Percentiles rank a stretch among this genome's conserved stretches.
These are phyloP conservation scores for Euspilapteryx auroguttella DNA, from an alignment of 2,888 invertebrate species.

Conservation along the genomic window DNA sequence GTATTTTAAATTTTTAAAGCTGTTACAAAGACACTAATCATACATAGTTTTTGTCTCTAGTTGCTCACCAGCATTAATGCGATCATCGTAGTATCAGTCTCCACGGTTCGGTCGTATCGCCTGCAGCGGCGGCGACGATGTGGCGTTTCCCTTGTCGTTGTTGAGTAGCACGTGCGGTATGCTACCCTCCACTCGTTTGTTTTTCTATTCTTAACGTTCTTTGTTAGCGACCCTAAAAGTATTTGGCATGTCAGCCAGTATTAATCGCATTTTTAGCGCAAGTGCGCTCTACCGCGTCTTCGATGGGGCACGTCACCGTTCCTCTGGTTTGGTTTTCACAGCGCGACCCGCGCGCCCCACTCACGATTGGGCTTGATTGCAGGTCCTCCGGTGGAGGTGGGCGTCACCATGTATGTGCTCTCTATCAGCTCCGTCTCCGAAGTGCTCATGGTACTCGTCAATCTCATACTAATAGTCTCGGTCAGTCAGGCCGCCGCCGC, in stretches of 20 bases:
- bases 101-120: constrained; percentile 42
- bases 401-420: constrained; percentile 97
- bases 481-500: constrained; percentile 33
- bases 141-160: constrained; percentile 43
- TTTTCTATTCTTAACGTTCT: no score
- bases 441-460: constrained; percentile 90
- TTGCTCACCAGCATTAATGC: constrained; percentile 51
- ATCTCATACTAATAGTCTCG: constrained; percentile 53
- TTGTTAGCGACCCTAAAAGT: no score
- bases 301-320: constrained; percentile 39
- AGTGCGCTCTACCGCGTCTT: no score
- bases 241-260: no score
- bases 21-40: constrained; percentile 50
- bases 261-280: no score
- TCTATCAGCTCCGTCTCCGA: constrained; percentile 98
- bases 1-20: constrained; percentile 39
- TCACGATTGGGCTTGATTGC: constrained; percentile 65
- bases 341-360: constrained; percentile 33
- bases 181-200: no score
- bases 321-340: constrained; percentile 48
- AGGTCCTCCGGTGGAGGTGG: constrained; percentile 97
- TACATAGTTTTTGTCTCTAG: constrained; percentile 45
- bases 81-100: constrained; percentile 58
- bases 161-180: no score
- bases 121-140: constrained; percentile 21